These are phyloP conservation scores for Amphiprion percula DNA, from an alignment of 2,113 vertebrate genomes.

Conservation along the genomic window DNA sequence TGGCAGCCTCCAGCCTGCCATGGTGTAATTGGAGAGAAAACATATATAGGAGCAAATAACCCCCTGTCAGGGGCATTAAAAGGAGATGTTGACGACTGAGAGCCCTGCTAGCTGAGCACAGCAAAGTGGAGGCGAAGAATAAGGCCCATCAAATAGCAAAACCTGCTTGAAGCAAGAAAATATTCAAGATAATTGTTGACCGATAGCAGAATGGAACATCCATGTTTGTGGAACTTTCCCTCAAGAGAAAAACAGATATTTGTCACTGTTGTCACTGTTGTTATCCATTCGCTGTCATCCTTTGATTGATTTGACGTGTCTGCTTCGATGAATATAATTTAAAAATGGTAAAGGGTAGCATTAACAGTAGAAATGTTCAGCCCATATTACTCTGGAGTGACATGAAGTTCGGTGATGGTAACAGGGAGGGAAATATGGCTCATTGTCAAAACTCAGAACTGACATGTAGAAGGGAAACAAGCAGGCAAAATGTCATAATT, in stretches of 20 bases:
- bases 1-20: conserved; percentile 85
- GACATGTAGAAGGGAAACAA: conserved; percentile 30
- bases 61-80: conserved; percentile 89
- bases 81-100: conserved; percentile 84
- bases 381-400: conserved; percentile 48
- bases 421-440: conserved; percentile 25
- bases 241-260: conserved; percentile 52
- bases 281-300: conserved; percentile 45
- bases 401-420: conserved; percentile 49
- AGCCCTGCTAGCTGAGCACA: conserved; percentile 74
- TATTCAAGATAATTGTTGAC: conserved; percentile 84
- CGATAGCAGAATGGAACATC: conserved; percentile 53
- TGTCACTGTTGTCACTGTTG: conserved; percentile 51
- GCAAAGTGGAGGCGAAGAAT: conserved; percentile 84
- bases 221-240: conserved; percentile 70
- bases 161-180: conserved; percentile 73
- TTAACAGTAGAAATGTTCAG: conserved; percentile 60
- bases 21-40: conserved; percentile 89
- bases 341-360: conserved; percentile 65
- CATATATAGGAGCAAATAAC: conserved; percentile 90
- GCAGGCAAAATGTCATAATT: conserved; percentile 14
- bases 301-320: conserved; percentile 63
- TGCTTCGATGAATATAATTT: conserved; percentile 69
- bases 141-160: conserved; percentile 83
- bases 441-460: conserved; percentile 19